These are phyloP conservation scores for Allophyes oxyacanthae DNA, from an alignment of 2,888 invertebrate genomes.

Conservation along the genomic window DNA sequence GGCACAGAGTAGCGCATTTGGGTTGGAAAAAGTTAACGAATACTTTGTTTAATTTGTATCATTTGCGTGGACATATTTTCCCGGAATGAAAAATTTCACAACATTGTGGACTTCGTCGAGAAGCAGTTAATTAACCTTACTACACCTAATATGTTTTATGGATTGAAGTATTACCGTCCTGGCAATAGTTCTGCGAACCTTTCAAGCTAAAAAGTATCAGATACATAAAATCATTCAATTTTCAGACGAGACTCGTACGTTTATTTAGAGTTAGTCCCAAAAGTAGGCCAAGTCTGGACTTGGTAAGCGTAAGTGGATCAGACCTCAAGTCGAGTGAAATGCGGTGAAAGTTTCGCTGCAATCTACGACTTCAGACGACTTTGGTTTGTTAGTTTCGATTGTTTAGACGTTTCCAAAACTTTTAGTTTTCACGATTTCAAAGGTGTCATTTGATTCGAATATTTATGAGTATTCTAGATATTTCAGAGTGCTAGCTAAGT, in stretches of 20 bases:
- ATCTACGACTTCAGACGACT: constrained; percentile 39
- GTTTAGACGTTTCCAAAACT: constrained; percentile 30
- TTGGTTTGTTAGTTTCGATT: constrained; percentile 31
- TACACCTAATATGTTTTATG: no score
- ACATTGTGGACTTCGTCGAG: no score
- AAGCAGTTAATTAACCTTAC: no score
- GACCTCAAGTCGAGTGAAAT: constrained; percentile 37
- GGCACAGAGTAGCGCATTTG: constrained; percentile 42
- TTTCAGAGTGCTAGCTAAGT: no score
- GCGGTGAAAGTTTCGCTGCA: constrained; percentile 44
- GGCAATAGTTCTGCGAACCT: no score
- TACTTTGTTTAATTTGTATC: constrained; percentile 5
- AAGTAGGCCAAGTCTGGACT: constrained; percentile 36
- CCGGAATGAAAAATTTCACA: no score
- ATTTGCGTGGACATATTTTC: constrained; percentile 5
- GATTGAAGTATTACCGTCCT: no score
- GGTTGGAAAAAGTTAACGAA: constrained; percentile 24
- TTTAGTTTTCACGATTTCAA: constrained; percentile 15
- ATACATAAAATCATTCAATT: neutral
- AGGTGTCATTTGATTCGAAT: constrained; percentile 2
- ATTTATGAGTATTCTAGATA: neutral
- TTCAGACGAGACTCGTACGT: constrained; percentile 4
- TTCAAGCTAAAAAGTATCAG: neutral
- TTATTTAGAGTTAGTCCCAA: constrained; percentile 33
- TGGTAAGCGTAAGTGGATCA: constrained; percentile 31